Evolutionary conservation across 2,888 invertebrate species (phyloP), one percentile per base, ranked within the genome.

Genomic region (Venusia cambrica): DNA sequence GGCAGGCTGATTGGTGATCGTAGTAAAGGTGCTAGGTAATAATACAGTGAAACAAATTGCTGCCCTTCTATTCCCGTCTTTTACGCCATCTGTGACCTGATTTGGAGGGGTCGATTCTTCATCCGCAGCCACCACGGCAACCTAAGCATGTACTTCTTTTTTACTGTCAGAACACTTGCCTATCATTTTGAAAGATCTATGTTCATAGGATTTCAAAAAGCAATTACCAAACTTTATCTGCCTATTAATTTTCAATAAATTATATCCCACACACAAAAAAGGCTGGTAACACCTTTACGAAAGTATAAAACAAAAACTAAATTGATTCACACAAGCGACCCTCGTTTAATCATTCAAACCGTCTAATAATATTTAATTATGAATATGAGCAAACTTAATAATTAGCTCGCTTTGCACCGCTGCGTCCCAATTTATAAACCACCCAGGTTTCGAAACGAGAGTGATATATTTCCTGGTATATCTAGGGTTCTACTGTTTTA

Each of bases 371-470:
- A 74, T 73, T 72, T 73, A 72, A 78, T 76, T 76, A 76, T 66
- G 63, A 73, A 72, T 70, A 74, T n/a, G n/a, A n/a, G n/a, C n/a
- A n/a, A n/a, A n/a, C n/a, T n/a, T 73, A 60, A 73, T 75, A 79
- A 80, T 77, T 77, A 77, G 70, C 38, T 52, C 52, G 62, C 38
- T 57, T 51, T 54, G 69, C 73, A 63, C 62, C 68, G 68, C 24
- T 47, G 47, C 27, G 11, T 34, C 20, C 38, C 24, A 24, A 31
- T 28, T 38, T 34, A 42, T 42, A 13, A 40, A 47, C 48, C 47
- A 45, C 48, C 45, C 47, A 45, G 20, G 46, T 27, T 46, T 40
- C 15, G 41, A 16, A 35, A 24, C 31, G 14, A 43, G 43, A 44
- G 37, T 45, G 33, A 42, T 47, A 40, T 31, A 47, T 37, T 40